Evolutionary conservation across 2,113 vertebrate genomes (phyloP).

Genomic region (Nycticebus coucang): DNA sequence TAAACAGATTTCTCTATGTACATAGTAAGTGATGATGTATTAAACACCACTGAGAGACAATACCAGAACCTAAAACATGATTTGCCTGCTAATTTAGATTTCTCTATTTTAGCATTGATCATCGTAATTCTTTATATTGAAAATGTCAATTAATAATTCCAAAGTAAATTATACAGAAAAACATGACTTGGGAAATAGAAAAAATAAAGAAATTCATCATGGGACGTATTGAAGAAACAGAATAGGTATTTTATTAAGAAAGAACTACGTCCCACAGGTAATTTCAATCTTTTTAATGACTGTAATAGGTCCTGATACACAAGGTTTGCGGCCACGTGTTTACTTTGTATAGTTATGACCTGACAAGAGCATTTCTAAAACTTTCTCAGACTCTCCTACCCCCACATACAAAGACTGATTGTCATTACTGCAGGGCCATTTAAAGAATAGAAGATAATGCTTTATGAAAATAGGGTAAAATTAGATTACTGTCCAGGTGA

Average conservation of each 20-base stretch:
- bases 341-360: neutral
- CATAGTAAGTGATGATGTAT: neutral
- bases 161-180: slow-evolving; percentile 20
- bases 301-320: neutral
- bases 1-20: neutral
- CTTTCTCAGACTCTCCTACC: neutral
- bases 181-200: neutral
- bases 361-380: neutral
- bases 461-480: slow-evolving; percentile 22
- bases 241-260: neutral
- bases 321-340: neutral
- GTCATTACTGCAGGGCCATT: neutral
- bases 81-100: neutral
- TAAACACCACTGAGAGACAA: neutral
- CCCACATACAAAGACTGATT: neutral
- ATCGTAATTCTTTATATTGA: neutral
- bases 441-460: neutral
- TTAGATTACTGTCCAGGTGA: neutral
- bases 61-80: neutral
- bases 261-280: neutral
- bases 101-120: slow-evolving; percentile 14
- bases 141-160: slow-evolving; percentile 15
- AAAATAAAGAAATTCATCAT: neutral
- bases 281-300: neutral
- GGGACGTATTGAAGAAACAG: neutral